Evolutionary conservation across 2,888 invertebrate species (phyloP), one percentile per base, ranked within the genome.

Genomic region (Pandemis cinnamomeana): DNA sequence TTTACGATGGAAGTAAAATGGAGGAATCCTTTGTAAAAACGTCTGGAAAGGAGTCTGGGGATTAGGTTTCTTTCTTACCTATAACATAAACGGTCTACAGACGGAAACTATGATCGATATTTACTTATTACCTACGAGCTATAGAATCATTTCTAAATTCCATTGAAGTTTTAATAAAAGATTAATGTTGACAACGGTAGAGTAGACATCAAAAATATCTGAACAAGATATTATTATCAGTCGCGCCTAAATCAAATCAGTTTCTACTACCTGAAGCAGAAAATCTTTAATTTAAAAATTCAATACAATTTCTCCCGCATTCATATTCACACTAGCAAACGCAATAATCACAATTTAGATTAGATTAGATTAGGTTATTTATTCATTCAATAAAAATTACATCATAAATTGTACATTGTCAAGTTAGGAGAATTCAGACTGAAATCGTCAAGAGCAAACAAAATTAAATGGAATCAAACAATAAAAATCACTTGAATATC

Each of bases 1-100:
- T 74, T 74, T 71, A 74, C 74, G 73, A 73, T 42, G 64, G 69
- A 64, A 73, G 66, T 73, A 61, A 73, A 69, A 73, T 66, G 44
- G 44, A 67, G n/a, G 53, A 51, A 51, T 51, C 60, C 51, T 55
- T 51, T 41, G 15, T 27, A 60, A 58, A 51, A 69, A 60, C 69
- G 69, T 66, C 69, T 69, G 68, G 48, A 48, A 64, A 44, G 51
- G 36, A 64, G 69, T 70, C 69, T 70, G 60, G 58, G 51, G 68
- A 64, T 44, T n/a, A 51, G 51, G 51, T 51, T 51, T 51, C 36
- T 70, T 27, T 48, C 42, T 70, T 27, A 62, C 51, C 48, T 63
- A 61, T 8, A 8, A 7, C n/a, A 51, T n/a, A n/a, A 51, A 51
- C 51, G 51, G 51, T 51, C 13, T n/a, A 51, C 51, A n/a, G 6